Evolutionary conservation across 2,113 vertebrate species (phyloP).

Genomic region (Megaceryle maxima): DNA sequence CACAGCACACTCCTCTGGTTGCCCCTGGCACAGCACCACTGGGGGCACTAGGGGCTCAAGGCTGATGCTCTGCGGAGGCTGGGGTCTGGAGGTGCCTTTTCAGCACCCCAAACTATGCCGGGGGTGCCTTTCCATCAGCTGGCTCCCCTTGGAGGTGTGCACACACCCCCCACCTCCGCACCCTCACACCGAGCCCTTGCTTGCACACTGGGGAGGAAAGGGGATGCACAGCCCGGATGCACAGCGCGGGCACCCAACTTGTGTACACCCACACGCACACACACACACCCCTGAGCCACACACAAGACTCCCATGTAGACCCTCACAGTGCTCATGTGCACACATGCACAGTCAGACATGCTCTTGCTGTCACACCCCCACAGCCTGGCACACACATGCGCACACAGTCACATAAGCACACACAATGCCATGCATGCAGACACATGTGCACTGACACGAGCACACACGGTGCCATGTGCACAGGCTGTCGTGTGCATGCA

Average conservation of each 20-base stretch:
- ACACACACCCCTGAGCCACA: background rate
- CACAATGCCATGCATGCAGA: background rate
- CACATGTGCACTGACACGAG: too few species aligned
- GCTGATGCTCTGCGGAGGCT: background rate
- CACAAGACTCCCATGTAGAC: rapidly evolving
- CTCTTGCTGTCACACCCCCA: background rate
- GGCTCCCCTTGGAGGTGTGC: too few species aligned
- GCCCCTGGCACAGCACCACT: background rate
- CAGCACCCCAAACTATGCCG: background rate
- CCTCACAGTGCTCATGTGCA: background rate
- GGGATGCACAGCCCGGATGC: rapidly evolving
- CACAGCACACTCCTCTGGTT: background rate
- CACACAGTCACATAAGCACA: background rate
- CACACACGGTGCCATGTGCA: rapidly evolving
- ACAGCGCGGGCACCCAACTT: rapidly evolving
- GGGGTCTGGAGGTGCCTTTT: background rate
- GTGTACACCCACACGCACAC: too few species aligned
- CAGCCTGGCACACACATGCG: background rate
- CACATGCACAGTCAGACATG: rapidly evolving
- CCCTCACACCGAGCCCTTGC: background rate
- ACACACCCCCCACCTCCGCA: rapidly evolving
- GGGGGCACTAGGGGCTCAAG: background rate
- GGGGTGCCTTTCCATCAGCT: background rate
- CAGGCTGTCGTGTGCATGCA: rapidly evolving
- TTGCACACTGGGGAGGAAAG: rapidly evolving